Percentiles rank a stretch among this genome's conserved stretches.
These are phyloP conservation scores for Sebastes hubbsi DNA, from an alignment of 2,797 vertebrate species.

Conservation along the genomic window DNA sequence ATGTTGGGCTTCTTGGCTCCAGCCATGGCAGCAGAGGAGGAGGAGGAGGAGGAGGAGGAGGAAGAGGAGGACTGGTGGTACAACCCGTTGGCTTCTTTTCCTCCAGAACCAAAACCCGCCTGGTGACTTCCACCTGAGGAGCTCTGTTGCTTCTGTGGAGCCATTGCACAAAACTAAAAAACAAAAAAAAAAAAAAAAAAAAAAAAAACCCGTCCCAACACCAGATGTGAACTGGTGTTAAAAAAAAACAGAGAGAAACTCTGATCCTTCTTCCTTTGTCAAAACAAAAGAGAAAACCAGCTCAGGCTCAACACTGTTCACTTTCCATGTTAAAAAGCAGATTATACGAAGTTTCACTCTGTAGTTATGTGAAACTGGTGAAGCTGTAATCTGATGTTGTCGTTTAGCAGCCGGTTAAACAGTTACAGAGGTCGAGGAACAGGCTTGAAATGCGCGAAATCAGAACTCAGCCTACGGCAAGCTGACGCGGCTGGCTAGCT, in stretches of 20 bases:
- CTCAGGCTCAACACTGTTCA: slow-evolving; percentile 4
- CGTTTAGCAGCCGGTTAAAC: not conserved
- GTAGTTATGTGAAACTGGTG: not conserved
- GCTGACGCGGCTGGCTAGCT: slow-evolving; percentile 61
- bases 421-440: slow-evolving; percentile 5
- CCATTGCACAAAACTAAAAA: slow-evolving; percentile 77
- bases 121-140: slow-evolving; percentile 69
- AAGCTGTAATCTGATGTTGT: not conserved
- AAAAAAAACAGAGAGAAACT: slow-evolving; percentile 24
- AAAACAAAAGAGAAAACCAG: slow-evolving; percentile 72
- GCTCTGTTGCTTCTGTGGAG: slow-evolving; percentile 88
- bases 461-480: slow-evolving; percentile 53
- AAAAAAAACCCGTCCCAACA: slow-evolving; percentile 2
- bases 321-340: slow-evolving; percentile 36
- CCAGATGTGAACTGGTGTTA: not conserved
- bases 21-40: slow-evolving; percentile 77
- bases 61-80: slow-evolving; percentile 78
- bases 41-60: slow-evolving; percentile 66
- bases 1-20: slow-evolving; percentile 91
- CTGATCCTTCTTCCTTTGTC: slow-evolving; percentile 67
- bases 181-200: too few relatives aligned
- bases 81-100: slow-evolving; percentile 78
- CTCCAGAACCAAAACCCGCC: slow-evolving; percentile 67
- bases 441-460: slow-evolving; percentile 69
- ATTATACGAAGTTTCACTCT: not conserved